Conservation (phyloP, 2,888 invertebrate genomes). For the Macrophya alboannulata region DNA sequence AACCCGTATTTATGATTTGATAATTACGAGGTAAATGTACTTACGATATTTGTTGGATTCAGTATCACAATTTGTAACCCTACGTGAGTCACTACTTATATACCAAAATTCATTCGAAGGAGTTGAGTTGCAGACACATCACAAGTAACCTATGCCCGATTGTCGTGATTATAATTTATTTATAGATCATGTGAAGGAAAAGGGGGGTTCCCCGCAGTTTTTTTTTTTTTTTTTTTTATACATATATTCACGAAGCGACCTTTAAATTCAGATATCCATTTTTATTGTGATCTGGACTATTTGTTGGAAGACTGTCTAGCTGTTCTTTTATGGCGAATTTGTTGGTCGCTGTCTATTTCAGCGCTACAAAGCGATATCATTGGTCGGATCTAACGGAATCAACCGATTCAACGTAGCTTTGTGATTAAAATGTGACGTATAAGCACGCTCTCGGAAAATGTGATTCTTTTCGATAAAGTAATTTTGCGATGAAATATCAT, state of each 20-base stretch:
- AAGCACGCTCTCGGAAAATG: too few species aligned
- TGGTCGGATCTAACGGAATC: not conserved
- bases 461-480: too few species aligned
- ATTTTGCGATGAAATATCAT: not conserved
- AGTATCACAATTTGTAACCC: not conserved
- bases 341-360: not conserved
- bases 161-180: not conserved
- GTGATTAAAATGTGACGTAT: too few species aligned
- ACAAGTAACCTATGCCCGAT: not conserved
- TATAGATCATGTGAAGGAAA: not conserved
- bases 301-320: not conserved
- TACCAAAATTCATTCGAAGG: not conserved
- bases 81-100: not conserved
- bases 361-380: not conserved
- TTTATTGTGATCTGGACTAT: not conserved
- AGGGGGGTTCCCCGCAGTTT: conserved; percentile 13
- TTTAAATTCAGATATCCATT: not conserved
- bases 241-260: not conserved
- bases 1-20: not conserved
- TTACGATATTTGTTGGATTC: not conserved
- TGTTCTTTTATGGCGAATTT: not conserved
- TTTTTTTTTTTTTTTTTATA: too few species aligned
- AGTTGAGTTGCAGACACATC: not conserved
- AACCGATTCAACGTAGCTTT: too few species aligned
- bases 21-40: not conserved